Evolutionary conservation across 2,113 vertebrate species (phyloP).

Genomic region (Antechinus flavipes): DNA sequence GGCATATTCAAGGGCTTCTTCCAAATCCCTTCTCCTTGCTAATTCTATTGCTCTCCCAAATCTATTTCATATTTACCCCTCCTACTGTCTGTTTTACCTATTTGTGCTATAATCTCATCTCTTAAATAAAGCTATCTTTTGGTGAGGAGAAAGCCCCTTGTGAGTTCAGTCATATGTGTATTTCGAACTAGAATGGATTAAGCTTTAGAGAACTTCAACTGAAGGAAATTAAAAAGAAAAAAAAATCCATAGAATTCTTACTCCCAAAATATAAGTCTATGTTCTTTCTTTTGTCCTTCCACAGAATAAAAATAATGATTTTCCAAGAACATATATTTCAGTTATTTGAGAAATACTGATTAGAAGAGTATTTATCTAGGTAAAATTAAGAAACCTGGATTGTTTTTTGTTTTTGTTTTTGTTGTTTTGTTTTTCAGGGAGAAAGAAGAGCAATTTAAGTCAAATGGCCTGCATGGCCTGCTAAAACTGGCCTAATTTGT

Average conservation of each 20-base stretch:
- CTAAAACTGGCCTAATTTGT: background rate
- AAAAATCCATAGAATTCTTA: background rate
- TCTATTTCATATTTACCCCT: no score
- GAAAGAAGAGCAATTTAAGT: background rate
- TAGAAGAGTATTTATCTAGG: background rate
- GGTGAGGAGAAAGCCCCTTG: no score
- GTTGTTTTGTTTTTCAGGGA: no score
- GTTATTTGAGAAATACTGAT: background rate
- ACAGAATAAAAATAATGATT: background rate
- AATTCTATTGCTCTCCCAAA: no score
- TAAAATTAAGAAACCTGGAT: background rate
- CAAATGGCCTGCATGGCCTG: fast-evolving
- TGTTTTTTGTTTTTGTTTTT: background rate
- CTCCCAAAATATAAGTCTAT: background rate
- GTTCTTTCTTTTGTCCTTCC: background rate
- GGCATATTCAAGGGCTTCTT: no score
- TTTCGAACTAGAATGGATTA: no score
- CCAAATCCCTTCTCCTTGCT: no score
- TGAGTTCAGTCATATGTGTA: no score
- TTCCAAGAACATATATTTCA: background rate
- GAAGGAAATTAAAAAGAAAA: background rate
- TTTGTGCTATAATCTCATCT: no score
- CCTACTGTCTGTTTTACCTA: no score
- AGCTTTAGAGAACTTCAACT: background rate
- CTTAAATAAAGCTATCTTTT: no score